Conservation (phyloP, 2,797 vertebrate species). For the Dendrocincla tyrannina region DNA sequence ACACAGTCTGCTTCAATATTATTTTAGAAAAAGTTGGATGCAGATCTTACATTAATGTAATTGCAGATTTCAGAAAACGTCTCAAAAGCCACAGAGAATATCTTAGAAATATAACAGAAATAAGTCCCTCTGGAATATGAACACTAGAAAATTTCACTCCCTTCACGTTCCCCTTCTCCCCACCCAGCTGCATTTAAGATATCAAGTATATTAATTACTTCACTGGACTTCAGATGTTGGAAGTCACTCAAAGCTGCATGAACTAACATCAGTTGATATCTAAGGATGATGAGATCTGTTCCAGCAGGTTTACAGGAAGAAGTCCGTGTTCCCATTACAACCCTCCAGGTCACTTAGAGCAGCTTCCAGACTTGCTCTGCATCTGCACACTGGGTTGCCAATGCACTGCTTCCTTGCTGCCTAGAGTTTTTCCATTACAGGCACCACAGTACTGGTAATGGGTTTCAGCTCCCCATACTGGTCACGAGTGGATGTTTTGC, state of each 20-base stretch:
- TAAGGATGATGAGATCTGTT: neutral
- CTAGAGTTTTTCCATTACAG: neutral
- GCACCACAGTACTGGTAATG: neutral
- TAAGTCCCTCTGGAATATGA: neutral
- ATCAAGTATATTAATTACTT: neutral
- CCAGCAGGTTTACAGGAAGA: neutral
- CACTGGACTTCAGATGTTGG: neutral
- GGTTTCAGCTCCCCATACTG: neutral
- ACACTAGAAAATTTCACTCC: neutral
- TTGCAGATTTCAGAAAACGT: neutral
- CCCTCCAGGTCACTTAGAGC: neutral
- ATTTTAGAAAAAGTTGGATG: neutral
- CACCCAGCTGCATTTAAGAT: neutral
- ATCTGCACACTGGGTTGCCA: neutral
- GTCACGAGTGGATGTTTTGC: neutral
- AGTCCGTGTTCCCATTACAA: neutral
- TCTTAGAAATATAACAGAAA: neutral
- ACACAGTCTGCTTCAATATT: neutral
- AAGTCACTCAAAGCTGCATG: neutral
- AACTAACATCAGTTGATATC: neutral
- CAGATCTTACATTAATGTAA: neutral
- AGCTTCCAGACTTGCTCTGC: neutral
- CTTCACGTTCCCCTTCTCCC: neutral
- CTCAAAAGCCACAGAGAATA: neutral
- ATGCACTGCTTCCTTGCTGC: neutral